A percentile compares a stretch with the other conserved stretches of the same genome.
These are phyloP conservation scores for Halcyon chelicuti DNA, from an alignment of 2,797 vertebrate species.

Conservation along the genomic window DNA sequence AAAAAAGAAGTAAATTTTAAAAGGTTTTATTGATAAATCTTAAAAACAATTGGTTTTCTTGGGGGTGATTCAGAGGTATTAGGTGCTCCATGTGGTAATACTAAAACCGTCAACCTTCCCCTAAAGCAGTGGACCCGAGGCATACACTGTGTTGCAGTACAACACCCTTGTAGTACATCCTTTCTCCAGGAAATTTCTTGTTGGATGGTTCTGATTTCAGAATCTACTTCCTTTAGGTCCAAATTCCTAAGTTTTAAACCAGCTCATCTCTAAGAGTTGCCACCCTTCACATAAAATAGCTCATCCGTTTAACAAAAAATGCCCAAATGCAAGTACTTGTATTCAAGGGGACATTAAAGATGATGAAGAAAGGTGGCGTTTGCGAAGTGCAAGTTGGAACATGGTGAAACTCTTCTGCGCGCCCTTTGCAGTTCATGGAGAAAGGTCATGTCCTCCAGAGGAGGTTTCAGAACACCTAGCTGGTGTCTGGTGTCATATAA, in stretches of 20 bases:
- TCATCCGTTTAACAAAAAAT: neutral
- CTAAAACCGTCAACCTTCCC: neutral
- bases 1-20: neutral
- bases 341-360: neutral
- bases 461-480: neutral
- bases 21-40: neutral
- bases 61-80: neutral
- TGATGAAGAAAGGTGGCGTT: neutral
- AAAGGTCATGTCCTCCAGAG: neutral
- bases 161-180: neutral
- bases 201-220: neutral
- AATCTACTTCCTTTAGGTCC: neutral
- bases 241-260: neutral
- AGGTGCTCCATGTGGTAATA: neutral
- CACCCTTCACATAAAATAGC: neutral
- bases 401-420: neutral
- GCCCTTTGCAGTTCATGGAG: neutral
- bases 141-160: neutral
- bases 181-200: neutral
- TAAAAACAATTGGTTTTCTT: neutral
- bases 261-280: neutral
- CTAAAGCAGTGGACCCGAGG: neutral
- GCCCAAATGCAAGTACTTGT: neutral
- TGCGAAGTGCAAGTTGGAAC: neutral
- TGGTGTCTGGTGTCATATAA: neutral